Evolutionary conservation across 2,888 invertebrate genomes (phyloP), one percentile per base, ranked within the genome.

Genomic region (Apantesis nais): DNA sequence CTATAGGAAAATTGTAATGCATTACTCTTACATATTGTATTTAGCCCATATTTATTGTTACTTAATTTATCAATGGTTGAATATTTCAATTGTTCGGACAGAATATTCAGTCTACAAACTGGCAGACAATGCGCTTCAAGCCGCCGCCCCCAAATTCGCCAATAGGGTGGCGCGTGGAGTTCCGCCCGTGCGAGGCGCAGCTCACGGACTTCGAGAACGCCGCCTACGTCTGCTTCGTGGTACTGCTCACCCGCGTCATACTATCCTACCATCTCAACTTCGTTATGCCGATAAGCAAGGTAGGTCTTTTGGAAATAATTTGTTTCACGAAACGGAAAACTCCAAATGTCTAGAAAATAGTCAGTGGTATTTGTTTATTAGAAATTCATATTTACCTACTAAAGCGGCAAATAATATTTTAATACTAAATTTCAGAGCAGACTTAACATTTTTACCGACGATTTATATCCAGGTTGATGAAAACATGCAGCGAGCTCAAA

Each of bases 171-270:
- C 96, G 99, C 80, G 99, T 99, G 0, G 99, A 99, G 95, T 99
- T 99, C 95, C 97, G 99, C 41, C 99, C 99, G 61, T 99, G 99
- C 90, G 99, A 99, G 93, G 98, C 99, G 31, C 99, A 99, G 93
- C 96, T 99, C 81, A 99, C 99, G 0, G 99, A 99, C 95, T 99
- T 99, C 94, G 99, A 99, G 95, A 99, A 99, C 95, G 99, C 99
- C 0, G 99, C 99, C 7, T 98, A 99, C 85, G 99, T 99, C 31
- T 99, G 99, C 89, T 99, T 99, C 92, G 97, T 99, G 22, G 99
- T 99, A 29, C 95, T 99, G 65, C 96, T 99, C 75, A 99, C 99
- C 0, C 95, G 99, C 79, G 99, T 99, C 77, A 99, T 99, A 85
- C 96, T 99, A 63, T 98, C 99, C 37, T 99, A 99, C 94, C 97